Percentiles rank a stretch among this genome's conserved stretches.
These are phyloP conservation scores for Lydus trimaculatus DNA, from an alignment of 2,888 invertebrate species.

Conservation along the genomic window DNA sequence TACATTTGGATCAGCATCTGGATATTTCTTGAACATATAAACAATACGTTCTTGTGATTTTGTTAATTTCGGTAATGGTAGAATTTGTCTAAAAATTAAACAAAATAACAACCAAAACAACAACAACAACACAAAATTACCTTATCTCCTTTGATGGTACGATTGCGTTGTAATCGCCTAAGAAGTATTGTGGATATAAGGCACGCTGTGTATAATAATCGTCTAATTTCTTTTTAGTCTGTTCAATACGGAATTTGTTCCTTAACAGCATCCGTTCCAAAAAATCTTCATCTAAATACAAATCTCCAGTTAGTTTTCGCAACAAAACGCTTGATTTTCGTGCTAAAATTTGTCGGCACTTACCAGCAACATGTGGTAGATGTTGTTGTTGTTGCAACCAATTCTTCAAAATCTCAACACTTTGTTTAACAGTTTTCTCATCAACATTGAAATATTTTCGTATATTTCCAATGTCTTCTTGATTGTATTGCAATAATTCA, in stretches of 20 bases:
- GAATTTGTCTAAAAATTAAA: not conserved
- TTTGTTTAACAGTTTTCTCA: not conserved
- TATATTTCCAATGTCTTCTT: not conserved
- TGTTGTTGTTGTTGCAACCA: slow-evolving; percentile 11
- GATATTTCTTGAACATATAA: not conserved
- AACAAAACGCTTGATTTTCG: too few relatives aligned
- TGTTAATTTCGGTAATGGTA: not conserved
- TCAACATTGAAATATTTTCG: not conserved
- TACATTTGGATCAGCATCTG: not conserved
- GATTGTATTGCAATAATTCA: not conserved
- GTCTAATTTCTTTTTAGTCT: slow-evolving; percentile 16
- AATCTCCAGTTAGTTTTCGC: too few relatives aligned
- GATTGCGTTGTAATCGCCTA: not conserved
- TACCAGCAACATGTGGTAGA: slow-evolving; percentile 2
- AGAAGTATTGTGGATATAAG: not conserved
- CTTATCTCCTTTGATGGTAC: not conserved
- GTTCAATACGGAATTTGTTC: slow-evolving; percentile 18
- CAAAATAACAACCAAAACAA: too few relatives aligned
- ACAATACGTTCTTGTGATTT: not conserved
- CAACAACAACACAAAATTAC: too few relatives aligned
- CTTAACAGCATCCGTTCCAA: slow-evolving; percentile 15
- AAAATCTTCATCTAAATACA: slow-evolving; percentile 6
- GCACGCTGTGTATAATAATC: slow-evolving; percentile 1
- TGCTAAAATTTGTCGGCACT: too few relatives aligned
- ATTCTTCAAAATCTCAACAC: not conserved